Evolutionary conservation across 2,888 invertebrate species (phyloP).

Genomic region (Teleiodes luculella): DNA sequence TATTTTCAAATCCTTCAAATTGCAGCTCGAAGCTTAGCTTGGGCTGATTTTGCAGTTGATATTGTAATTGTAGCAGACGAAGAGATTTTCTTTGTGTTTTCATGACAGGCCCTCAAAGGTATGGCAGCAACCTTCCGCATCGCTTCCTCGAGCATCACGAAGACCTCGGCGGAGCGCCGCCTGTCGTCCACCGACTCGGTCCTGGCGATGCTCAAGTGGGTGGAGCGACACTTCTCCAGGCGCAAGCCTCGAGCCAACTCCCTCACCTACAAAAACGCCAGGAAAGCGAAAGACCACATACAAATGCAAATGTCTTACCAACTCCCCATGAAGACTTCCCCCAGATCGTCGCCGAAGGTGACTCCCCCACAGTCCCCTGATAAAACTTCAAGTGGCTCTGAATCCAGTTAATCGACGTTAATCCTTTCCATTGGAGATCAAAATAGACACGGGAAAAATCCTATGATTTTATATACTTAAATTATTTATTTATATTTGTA

Average conservation of each 20-base stretch:
- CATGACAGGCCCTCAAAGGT: conserved; percentile 88
- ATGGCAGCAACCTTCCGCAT: conserved; percentile 96
- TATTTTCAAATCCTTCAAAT: neutral
- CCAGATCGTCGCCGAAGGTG: conserved; percentile 52
- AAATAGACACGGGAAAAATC: neutral
- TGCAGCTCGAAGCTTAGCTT: too few relatives aligned
- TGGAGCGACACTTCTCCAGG: conserved; percentile 89
- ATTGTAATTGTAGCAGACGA: neutral
- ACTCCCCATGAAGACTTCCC: conserved; percentile 50
- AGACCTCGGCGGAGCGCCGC: conserved; percentile 91
- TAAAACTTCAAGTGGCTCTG: conserved; percentile 61
- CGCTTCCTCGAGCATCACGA: conserved; percentile 89
- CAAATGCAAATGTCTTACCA: conserved; percentile 88
- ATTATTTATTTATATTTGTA: too few relatives aligned
- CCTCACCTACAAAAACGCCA: conserved; percentile 79
- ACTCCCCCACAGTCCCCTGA: conserved; percentile 54
- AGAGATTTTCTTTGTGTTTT: neutral
- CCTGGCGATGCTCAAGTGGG: conserved; percentile 93
- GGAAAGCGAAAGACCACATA: conserved; percentile 82
- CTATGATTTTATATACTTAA: too few relatives aligned
- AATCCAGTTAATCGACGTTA: conserved; percentile 53
- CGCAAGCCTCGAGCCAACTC: conserved; percentile 87
- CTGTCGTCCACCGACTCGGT: conserved; percentile 94
- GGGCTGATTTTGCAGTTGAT: too few relatives aligned
- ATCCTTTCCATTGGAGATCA: conserved; percentile 14